Evolutionary conservation across 2,888 invertebrate species (phyloP), one percentile per base, ranked within the genome.

Genomic region (Drosophila flavopinicola): DNA sequence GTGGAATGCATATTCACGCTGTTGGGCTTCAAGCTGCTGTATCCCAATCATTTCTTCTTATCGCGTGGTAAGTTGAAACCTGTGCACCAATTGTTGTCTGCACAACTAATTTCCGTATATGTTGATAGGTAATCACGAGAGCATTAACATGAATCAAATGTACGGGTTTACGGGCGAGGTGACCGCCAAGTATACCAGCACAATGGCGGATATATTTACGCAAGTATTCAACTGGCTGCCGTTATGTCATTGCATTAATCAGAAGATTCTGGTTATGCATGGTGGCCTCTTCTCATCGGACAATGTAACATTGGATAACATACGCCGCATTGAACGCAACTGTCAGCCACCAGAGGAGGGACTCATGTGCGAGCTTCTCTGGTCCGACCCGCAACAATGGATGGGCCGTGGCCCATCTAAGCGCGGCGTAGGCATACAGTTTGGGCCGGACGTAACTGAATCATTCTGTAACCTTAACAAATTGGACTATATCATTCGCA

Each of bases 161-260:
- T 99, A 99, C 91, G 99, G 99, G 1, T 99, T 99, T 92, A 97
- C 98, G 70, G 99, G 99, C 1, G 99, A 99, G 92, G 99, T 99
- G 0, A 97, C 97, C 85, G 94, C 97, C 5, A 99, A 99, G 92
- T 99, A 98, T 91, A 95, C 96, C 1, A 93, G 94, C 15, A 96
- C 98, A 90, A 99, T 99, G 99, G 96, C 97, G 0, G 97, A 98
- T 72, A 93, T 99, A 42, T 99, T 99, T 92, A 99, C 99, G 1
- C 99, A 99, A 92, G 98, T 99, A 15, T 99, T 99, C 92, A 99
- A 99, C 92, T 98, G 97, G 95, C 92, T 99, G 72, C 99, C 99
- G 0, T 92, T 99, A 52, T 97, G 97, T 37, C 99, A 99, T 91
- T 97, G 98, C 91, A 95, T 99, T 89, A 99, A 99, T 91, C 93